Evolutionary conservation across 2,888 invertebrate genomes (phyloP), one percentile per base, ranked within the genome.

Genomic region (Lasioglossum malachurum): DNA sequence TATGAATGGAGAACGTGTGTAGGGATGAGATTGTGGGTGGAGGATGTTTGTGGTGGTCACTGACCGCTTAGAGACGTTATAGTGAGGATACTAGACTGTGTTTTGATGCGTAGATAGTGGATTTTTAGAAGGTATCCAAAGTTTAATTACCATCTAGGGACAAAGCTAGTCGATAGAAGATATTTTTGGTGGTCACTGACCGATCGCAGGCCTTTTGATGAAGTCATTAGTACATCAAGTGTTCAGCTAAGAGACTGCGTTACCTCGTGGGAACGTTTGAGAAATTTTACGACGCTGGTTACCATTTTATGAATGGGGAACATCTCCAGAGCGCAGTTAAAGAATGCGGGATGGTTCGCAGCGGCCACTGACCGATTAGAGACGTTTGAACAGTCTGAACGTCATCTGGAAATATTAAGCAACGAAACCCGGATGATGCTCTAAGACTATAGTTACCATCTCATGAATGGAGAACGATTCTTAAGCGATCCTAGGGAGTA

Each of bases 361-460:
- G 27, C 5, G 41, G 23, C 2, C 38, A 57, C 49, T 16, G 67
- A 75, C 31, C 44, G n/a, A 69, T 44, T 4, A 31, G 78, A 71
- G 57, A 60, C 57, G 74, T 84, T 78, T 57, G 31, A 77, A 44
- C 23, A 31, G 4, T 8, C 0, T 19, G 19, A 12, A 35, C 16
- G n/a, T 57, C 46, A 46, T 71, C 49, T 78, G 83, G 44, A 74
- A 27, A 57, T 41, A 64, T 76, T 31, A 14, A 53, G 64, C 38
- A 60, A 44, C 60, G n/a, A 60, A 16, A 8, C 8, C 3, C 10
- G 10, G 31, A 76, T 4, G 27, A 46, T 72, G 27, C 7, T 67
- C 14, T n/a, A 12, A 67, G 67, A 23, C 67, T 67, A 19, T 19
- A 10, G 35, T 35, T 67, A 67, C 35, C 67, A 31, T 19, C 31